Percentiles rank a stretch among this genome's conserved stretches.
These are phyloP conservation scores for Lithosia quadra DNA, from an alignment of 2,888 invertebrate genomes.

Conservation along the genomic window DNA sequence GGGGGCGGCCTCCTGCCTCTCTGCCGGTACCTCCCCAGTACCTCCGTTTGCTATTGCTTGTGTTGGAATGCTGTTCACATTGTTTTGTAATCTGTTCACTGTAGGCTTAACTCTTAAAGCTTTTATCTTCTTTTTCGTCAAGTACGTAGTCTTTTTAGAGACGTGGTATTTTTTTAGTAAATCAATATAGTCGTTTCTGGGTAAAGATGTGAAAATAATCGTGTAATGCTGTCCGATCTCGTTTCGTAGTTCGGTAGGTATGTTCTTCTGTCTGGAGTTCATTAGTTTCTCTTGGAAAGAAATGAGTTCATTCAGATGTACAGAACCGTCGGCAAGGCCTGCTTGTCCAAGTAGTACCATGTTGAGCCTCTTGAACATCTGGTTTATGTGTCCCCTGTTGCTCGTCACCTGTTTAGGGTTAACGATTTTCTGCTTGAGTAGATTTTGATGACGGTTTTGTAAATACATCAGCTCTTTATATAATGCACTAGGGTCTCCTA, in stretches of 20 bases:
- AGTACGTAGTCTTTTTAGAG: constrained; percentile 40
- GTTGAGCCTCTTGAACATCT: constrained; percentile 81
- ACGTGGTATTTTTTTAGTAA: constrained; percentile 68
- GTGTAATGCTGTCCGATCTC: constrained; percentile 84
- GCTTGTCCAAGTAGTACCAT: constrained; percentile 88
- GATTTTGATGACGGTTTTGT: constrained; percentile 77
- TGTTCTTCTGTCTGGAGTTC: constrained; percentile 62
- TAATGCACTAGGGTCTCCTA: constrained; percentile 83
- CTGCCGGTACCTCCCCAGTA: constrained; percentile 21
- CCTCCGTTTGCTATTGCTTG: constrained; percentile 41
- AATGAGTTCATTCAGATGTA: constrained; percentile 78
- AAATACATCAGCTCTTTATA: constrained; percentile 76
- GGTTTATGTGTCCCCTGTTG: constrained; percentile 76
- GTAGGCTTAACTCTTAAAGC: constrained; percentile 52
- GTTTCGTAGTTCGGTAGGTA: constrained; percentile 74
- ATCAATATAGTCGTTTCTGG: constrained; percentile 74
- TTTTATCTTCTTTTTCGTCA: constrained; percentile 56
- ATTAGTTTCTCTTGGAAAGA: constrained; percentile 69
- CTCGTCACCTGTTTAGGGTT: constrained; percentile 67
- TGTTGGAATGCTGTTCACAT: constrained; percentile 55
- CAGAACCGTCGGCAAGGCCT: constrained; percentile 83
- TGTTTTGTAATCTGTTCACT: constrained; percentile 50
- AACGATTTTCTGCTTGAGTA: constrained; percentile 70
- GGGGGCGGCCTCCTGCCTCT: constrained; percentile 21
- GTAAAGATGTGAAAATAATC: constrained; percentile 81